Percentiles rank a stretch among this genome's conserved stretches.
Evolutionary conservation across 2,113 vertebrate genomes (phyloP).

Genomic region (Aramus guarauna): DNA sequence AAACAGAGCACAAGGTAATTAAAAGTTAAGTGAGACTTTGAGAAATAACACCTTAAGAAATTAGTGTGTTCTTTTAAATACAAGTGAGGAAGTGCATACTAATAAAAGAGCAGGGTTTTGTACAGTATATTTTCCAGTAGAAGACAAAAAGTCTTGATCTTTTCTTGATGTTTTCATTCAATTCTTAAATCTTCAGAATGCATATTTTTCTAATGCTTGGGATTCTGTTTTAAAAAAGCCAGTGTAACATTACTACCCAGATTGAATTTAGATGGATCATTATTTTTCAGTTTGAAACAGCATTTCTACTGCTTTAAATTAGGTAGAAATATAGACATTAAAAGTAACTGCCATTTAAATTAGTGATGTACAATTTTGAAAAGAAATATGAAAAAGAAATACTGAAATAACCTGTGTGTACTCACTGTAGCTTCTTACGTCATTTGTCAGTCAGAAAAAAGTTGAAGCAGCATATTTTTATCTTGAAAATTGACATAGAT

Average conservation of each 20-base stretch:
- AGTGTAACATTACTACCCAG: neutral
- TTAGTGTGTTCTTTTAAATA: neutral
- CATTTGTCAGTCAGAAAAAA: rapidly evolving
- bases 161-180: neutral
- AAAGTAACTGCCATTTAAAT: neutral
- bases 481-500: neutral
- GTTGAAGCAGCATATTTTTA: neutral
- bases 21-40: neutral
- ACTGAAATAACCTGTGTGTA: neutral
- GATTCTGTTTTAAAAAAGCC: neutral
- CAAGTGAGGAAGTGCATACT: neutral
- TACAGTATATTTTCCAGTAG: neutral
- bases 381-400: neutral
- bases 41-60: neutral
- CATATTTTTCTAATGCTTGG: neutral
- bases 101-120: neutral
- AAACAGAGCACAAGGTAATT: neutral
- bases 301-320: neutral
- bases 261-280: neutral
- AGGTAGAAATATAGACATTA: neutral
- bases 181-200: neutral
- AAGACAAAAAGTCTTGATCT: neutral
- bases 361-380: neutral
- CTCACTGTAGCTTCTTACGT: neutral
- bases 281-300: neutral